Evolutionary conservation across 1,140 invertebrate genomes (phyloP), one percentile per base, ranked within the genome.

Genomic region (Drosophila jambulina): DNA sequence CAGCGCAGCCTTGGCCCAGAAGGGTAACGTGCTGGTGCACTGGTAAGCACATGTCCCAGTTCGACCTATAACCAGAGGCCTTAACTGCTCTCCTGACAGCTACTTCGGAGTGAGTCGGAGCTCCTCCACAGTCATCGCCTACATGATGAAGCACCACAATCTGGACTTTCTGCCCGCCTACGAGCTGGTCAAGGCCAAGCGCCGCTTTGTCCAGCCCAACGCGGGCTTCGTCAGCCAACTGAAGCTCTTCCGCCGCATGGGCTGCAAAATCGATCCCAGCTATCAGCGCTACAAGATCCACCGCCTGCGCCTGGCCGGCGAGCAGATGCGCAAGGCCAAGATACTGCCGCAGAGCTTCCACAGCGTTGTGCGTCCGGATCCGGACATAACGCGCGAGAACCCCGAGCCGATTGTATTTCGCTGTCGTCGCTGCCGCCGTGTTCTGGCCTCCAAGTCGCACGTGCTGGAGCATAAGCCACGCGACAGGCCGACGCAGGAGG

Each of bases 91-190:
- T 8, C 13, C 62, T 7, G 2, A 10, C 75, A 96, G 95, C 93
- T 97, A 97, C 83, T 97, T 96, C 88, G 97, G 97, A 21, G 95
- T 98, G n/a, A 98, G 97, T 3, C 93, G 97, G 63, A 98, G 97
- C 80, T 96, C 96, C 2, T 96, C 97, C 1, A 93, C 97, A 4
- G 95, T 98, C 0, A 96, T 97, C 71, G 97, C 96, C 10, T 98
- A 96, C 87, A 92, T 97, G 9, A 98, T 98, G 97, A 96, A 97
- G 82, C 97, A 97, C 78, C 95, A 96, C 86, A 91, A 95, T 5
- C 93, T 97, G 60, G 95, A 94, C 43, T 96, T 96, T 72, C 92
- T 94, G 64, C 95, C 96, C 56, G 97, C 97, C 1, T 96, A 96
- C 76, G 94, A 96, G 17, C 87, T 93, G 53, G 95, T 96, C 0